These are phyloP conservation scores for Diarsia rubi DNA, from an alignment of 2,888 invertebrate species.

Conservation along the genomic window DNA sequence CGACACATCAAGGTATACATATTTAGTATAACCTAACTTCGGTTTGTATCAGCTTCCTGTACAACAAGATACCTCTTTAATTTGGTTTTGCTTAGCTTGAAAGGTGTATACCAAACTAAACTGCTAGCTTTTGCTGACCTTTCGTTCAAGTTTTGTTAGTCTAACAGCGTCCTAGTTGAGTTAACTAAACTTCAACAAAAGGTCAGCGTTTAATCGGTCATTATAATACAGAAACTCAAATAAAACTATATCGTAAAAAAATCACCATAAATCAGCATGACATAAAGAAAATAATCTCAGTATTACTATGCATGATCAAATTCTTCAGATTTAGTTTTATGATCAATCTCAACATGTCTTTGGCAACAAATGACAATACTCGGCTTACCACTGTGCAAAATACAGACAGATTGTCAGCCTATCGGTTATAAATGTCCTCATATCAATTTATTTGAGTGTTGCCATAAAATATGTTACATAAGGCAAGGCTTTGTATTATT, in stretches of 20 bases:
- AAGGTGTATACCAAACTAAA: not conserved
- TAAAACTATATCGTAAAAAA: not conserved
- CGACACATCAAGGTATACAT: too few species aligned
- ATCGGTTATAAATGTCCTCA: slow-evolving; percentile 42
- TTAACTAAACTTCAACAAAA: not conserved
- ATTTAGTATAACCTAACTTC: too few species aligned
- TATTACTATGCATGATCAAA: slow-evolving; percentile 18
- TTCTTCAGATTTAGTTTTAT: slow-evolving; percentile 23
- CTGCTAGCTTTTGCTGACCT: not conserved
- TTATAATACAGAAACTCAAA: not conserved
- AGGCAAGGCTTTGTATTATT: slow-evolving; percentile 35
- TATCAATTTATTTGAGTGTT: slow-evolving; percentile 53
- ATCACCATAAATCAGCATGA: not conserved
- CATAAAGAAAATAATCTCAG: slow-evolving; percentile 5
- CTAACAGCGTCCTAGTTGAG: not conserved
- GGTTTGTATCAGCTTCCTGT: too few species aligned
- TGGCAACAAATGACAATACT: slow-evolving; percentile 20
- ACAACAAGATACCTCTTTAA: too few species aligned
- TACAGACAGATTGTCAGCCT: slow-evolving; percentile 50
- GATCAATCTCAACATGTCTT: slow-evolving; percentile 35
- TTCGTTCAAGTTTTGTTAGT: not conserved
- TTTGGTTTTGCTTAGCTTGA: too few species aligned
- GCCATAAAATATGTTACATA: slow-evolving; percentile 40
- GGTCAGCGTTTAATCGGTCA: not conserved
- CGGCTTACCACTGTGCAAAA: slow-evolving; percentile 29